Evolutionary conservation across 2,888 invertebrate species (phyloP), one percentile per base, ranked within the genome.

Genomic region (Anthrax anthrax): DNA sequence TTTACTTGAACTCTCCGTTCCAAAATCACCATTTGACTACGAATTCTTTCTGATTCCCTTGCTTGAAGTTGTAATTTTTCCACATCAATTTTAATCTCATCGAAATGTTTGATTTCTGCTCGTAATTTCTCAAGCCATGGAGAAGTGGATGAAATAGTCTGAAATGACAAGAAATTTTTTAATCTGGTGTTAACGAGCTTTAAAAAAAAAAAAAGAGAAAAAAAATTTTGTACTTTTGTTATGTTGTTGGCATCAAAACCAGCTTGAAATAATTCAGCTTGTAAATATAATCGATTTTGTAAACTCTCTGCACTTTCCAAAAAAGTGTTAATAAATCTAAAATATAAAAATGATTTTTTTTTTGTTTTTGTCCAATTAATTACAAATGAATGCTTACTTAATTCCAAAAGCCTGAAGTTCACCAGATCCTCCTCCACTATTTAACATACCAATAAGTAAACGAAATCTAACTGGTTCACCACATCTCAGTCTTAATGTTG

Each of bases 391-490:
- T 12, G 51, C 58, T 52, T 53, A 67, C 57, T 75, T 76, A 51
- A 94, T 72, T 1, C 90, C 90, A 4, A 85, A 82, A 4, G 83
- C 78, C 55, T 88, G 77, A 5, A 89, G 70, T 51, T 84, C 84
- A 0, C 80, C 80, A 0, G 77, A 74, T 0, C 80, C 81, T 16
- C 85, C 82, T 0, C 81, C 74, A 47, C 87, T 86, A 57, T 83
- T 81, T 48, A 92, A 73, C 77, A 91, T 90, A 2, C 91, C 91
- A 9, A 90, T 83, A 1, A 94, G 74, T 61, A 94, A 84, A 50
- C 92, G 77, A 69, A 94, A 94, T 60, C 92, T 77, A 8, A 92
- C 91, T 0, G 92, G 91, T 63, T 95, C 94, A 4, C 90, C 91
- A 61, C 87, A 88, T 49, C 90, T 76, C 8, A 94, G 72, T 36